A percentile compares a stretch with the other conserved stretches of the same genome.
Evolutionary conservation across 2,888 invertebrate species (phyloP).

Genomic region (Dichetophora obliterata): DNA sequence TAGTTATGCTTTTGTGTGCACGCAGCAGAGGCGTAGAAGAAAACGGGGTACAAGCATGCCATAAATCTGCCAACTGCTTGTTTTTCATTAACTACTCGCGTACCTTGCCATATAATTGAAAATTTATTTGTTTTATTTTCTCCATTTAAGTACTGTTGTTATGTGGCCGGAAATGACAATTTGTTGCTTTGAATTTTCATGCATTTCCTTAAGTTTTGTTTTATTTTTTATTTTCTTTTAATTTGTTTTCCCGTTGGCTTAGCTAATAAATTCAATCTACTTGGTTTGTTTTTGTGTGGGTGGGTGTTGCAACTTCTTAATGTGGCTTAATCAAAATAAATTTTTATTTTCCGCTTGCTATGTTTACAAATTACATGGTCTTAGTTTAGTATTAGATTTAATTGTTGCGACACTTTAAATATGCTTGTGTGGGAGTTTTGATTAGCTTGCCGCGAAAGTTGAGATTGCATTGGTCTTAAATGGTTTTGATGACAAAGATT

Average conservation of each 20-base stretch:
- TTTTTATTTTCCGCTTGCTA: background rate
- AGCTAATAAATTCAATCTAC: background rate
- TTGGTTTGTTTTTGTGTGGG: background rate
- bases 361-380: background rate
- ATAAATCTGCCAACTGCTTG: constrained; percentile 20
- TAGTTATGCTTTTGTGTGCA: constrained; percentile 9
- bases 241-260: background rate
- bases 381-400: constrained; percentile 11
- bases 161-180: constrained; percentile 60
- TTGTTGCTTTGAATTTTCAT: constrained; percentile 53
- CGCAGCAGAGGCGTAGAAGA: constrained; percentile 9
- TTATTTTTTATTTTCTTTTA: background rate
- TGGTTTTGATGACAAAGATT: too few relatives aligned
- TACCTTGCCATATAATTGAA: background rate
- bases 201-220: constrained; percentile 16
- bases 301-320: constrained; percentile 22
- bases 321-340: constrained; percentile 1
- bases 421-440: too few relatives aligned
- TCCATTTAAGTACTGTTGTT: background rate
- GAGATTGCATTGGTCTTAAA: too few relatives aligned
- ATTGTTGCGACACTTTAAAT: background rate
- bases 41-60: background rate
- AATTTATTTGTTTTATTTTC: background rate
- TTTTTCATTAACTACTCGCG: background rate
- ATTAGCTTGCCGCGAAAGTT: too few relatives aligned